Base-by-base conservation (phyloP, 2,797 vertebrate species). In the Falco peregrinus region DNA sequence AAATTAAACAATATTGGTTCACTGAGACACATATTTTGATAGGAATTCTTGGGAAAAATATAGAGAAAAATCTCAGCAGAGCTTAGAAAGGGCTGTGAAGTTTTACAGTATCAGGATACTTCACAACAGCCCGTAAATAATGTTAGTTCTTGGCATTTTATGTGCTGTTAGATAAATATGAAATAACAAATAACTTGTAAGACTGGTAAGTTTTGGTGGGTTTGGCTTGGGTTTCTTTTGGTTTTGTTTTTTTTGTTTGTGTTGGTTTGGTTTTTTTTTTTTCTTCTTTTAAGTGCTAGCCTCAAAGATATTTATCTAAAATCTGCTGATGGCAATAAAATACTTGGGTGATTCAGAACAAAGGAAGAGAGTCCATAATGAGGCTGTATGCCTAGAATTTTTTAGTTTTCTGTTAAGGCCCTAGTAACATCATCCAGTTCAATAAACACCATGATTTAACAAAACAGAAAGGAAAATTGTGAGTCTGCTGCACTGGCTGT, bases 181-280 rank as follows among this genome's bases (percentile, higher is more conserved):
- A 47, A 75, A 65, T 82, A 65, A 31, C 3, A 3, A 41, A 37
- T 31, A 29, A 33, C 2, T 47, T 22, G 5, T 45, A 47, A 74
- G 64, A 56, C 16, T 29, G 21, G 28, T 29, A 16, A 26, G 18
- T 8, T 18, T 47, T 47, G 33, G 5, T 48, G 37, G 37, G 37
- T 37, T 37, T 37, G 37, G 37, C 37, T 37, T 37, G 37, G 37
- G 37, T 37, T 37, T 37, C 37, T 37, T 10, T 37, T 37, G 37
- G 37, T 37, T 37, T 37, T 37, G 37, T 35, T 37, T 37, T 37
- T 37, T 37, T 37, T 37, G 37, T 37, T 37, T 37, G 37, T 37
- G 37, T 37, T 5, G 2, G n/a, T 17, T 48, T 8, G 25, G 12
- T 0, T 13, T 7, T 5, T 54, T 11, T 9, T 33, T 39, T 14